A percentile compares a stretch with the other conserved stretches of the same genome.
phyloP scores from a whole-genome alignment of 2,888 invertebrate species.

The Dynastes grantii region DNA sequence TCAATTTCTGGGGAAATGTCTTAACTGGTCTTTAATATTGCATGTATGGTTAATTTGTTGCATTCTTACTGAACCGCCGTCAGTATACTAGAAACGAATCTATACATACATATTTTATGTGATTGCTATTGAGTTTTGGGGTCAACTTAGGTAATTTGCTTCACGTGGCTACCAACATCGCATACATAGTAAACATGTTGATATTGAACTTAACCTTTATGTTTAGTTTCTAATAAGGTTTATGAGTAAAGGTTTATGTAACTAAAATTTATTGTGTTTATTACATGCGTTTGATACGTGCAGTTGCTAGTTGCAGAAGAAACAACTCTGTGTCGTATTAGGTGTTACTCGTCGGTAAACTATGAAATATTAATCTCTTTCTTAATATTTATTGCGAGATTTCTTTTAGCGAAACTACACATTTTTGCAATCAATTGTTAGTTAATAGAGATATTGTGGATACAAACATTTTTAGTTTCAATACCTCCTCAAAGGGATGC shows the following conservation, averaged over 20 bases:
- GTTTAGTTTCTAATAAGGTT: not conserved
- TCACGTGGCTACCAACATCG: not conserved
- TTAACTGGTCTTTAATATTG: constrained; percentile 22
- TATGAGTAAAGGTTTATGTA: not conserved
- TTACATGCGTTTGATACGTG: too few species aligned
- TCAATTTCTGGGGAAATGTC: constrained; percentile 27
- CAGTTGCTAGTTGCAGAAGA: too few species aligned
- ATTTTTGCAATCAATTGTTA: too few species aligned
- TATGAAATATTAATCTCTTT: too few species aligned
- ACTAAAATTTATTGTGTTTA: too few species aligned
- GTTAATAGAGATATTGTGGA: too few species aligned
- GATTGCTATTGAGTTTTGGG: constrained; percentile 29
- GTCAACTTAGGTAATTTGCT: constrained; percentile 34
- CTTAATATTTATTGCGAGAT: too few species aligned
- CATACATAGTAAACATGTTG: constrained; percentile 11
- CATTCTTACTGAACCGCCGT: constrained; percentile 13
- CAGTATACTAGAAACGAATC: not conserved
- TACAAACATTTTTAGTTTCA: too few species aligned
- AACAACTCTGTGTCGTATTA: too few species aligned
- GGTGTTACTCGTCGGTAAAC: too few species aligned
- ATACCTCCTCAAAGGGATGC: too few species aligned
- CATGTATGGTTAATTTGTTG: not conserved
- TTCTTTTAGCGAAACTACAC: too few species aligned
- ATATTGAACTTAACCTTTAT: constrained; percentile 39
- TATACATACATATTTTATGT: not conserved